Base-by-base conservation (phyloP, 2,888 invertebrate genomes). In the Protonemura montana region DNA sequence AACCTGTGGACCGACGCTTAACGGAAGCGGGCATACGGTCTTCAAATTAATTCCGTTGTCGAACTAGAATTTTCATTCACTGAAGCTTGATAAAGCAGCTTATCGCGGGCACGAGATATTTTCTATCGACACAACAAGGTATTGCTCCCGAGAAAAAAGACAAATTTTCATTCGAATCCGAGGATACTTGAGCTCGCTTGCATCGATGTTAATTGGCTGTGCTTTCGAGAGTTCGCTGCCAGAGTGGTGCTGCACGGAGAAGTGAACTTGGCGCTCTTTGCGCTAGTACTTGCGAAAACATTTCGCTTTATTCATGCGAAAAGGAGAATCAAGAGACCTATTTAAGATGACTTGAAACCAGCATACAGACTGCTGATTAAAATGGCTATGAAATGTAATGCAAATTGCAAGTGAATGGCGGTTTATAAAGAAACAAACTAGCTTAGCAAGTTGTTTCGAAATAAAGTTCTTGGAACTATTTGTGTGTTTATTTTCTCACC, bases 251-350 rank as follows among this genome's bases (percentile, higher is more conserved):
- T 28, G 28, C 16, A 21, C n/a, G 27, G 27, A 78, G 78, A 5
- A 78, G 21, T 78, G 78, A 78, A 78, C 78, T 78, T 25, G 78
- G 78, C 27, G n/a, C 78, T 78, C 78, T 7, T 78, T 27, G 78
- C 10, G 27, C 28, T 25, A 78, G 78, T 78, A 78, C 78, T 78
- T 78, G 28, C 0, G 78, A 78, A 59, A 21, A 78, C 78, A 78
- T 78, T 78, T 27, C 26, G 78, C 78, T 78, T 59, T 59, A 78
- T 78, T 78, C 78, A 78, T 21, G 78, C 78, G 78, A 28, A 78
- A 28, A 5, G 78, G 28, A 78, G 78, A 78, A 78, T 26, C 78
- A 13, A 26, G 78, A 28, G 78, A 78, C 78, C 78, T 26, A 7
- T 78, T 78, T 28, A 78, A 78, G 78, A 78, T 27, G 78, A 26